Percentiles rank a stretch among this genome's conserved stretches.
Conservation (phyloP, 2,797 vertebrate genomes). For the Pipistrellus kuhlii region DNA sequence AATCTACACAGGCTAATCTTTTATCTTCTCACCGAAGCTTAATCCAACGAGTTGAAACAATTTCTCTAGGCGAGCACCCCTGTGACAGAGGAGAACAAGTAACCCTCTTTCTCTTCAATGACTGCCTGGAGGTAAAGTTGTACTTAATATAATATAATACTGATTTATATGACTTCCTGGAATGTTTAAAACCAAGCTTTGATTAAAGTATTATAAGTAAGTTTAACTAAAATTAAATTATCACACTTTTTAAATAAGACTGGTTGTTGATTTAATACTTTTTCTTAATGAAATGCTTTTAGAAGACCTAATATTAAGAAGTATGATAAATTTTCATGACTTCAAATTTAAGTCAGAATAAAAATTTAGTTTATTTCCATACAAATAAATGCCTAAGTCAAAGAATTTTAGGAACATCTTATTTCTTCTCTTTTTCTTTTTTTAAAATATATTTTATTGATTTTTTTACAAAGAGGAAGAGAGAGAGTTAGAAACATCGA, state of each 20-base stretch:
- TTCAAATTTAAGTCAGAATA: conserved; percentile 46
- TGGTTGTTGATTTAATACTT: neutral
- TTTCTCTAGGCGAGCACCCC: conserved; percentile 95
- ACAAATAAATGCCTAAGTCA: conserved; percentile 40
- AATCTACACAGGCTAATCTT: conserved; percentile 92
- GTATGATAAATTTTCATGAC: conserved; percentile 41
- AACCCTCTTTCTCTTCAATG: conserved; percentile 98
- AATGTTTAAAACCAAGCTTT: conserved; percentile 54
- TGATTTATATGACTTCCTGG: neutral
- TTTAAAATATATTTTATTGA: no score
- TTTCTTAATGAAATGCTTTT: conserved; percentile 45
- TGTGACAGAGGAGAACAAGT: conserved; percentile 98
- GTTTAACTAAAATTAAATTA: conserved; percentile 13
- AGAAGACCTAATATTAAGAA: conserved; percentile 26
- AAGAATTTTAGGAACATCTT: conserved; percentile 33
- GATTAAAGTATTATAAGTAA: neutral
- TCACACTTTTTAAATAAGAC: neutral
- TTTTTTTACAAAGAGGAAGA: no score
- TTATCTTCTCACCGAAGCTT: conserved; percentile 97
- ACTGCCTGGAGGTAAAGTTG: conserved; percentile 95
- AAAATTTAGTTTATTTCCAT: conserved; percentile 60
- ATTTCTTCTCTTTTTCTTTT: neutral
- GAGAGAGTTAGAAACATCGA: no score
- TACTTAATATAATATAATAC: neutral
- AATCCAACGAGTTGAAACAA: conserved; percentile 94